phyloP scores from a whole-genome alignment of 1,140 invertebrate species.

The Euglossa dilemma region DNA sequence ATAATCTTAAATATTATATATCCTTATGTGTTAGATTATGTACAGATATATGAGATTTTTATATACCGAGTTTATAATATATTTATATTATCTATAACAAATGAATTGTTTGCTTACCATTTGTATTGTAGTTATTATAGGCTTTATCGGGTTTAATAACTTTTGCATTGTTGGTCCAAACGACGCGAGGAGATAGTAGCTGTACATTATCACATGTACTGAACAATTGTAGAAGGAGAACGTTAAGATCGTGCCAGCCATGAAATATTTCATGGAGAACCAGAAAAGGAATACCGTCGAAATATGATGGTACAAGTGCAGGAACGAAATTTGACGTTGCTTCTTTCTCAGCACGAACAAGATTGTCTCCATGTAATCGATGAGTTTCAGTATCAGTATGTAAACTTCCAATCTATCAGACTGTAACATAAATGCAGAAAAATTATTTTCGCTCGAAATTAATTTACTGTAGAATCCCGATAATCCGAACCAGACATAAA shows the following conservation, averaged over 20 bases:
- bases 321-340: conserved; percentile 9
- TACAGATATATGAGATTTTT: too few species aligned
- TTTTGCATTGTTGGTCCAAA: background rate
- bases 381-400: background rate
- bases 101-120: conserved; percentile 12
- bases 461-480: too few species aligned
- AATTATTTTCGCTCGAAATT: too few species aligned
- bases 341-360: conserved; percentile 31
- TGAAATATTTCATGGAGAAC: background rate
- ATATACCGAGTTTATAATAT: too few species aligned
- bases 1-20: too few species aligned
- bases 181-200: conserved; percentile 2
- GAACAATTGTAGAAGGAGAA: background rate
- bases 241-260: background rate
- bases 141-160: background rate
- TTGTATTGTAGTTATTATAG: background rate
- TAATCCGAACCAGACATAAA: too few species aligned
- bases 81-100: background rate
- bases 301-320: conserved; percentile 39
- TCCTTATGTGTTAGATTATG: too few species aligned
- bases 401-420: background rate
- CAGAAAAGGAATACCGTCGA: background rate
- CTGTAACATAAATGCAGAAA: too few species aligned
- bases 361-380: background rate
- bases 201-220: conserved; percentile 42